These are phyloP conservation scores for Ophonus ardosiacus DNA, from an alignment of 2,888 invertebrate species.

Conservation along the genomic window DNA sequence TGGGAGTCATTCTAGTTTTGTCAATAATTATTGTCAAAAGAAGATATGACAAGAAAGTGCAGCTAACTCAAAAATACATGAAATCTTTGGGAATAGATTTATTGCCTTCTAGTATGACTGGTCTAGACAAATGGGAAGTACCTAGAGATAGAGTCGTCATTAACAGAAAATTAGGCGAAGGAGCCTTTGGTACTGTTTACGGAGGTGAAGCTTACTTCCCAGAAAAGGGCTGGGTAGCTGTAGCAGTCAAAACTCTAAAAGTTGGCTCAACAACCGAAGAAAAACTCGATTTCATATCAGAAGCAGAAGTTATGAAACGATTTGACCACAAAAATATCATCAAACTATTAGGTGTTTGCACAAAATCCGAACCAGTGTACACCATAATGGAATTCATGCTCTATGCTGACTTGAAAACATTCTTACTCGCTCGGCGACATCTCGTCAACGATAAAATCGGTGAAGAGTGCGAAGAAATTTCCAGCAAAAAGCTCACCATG, in stretches of 20 bases:
- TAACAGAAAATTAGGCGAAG: constrained; percentile 91
- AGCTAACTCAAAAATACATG: constrained; percentile 83
- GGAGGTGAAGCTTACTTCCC: constrained; percentile 90
- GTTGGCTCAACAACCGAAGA: constrained; percentile 89
- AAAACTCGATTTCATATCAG: constrained; percentile 93
- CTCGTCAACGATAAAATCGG: constrained; percentile 81
- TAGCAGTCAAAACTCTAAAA: constrained; percentile 94
- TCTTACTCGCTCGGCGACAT: constrained; percentile 89
- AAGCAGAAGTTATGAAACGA: constrained; percentile 96
- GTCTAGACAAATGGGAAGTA: constrained; percentile 92
- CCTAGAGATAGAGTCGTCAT: constrained; percentile 90
- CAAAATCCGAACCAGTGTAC: constrained; percentile 91
- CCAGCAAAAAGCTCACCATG: constrained; percentile 86
- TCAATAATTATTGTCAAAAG: constrained; percentile 82
- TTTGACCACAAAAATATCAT: constrained; percentile 95
- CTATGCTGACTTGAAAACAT: constrained; percentile 94
- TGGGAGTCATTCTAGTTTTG: constrained; percentile 79
- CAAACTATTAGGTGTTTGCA: constrained; percentile 90
- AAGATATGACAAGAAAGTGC: constrained; percentile 83
- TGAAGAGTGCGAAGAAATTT: constrained; percentile 85
- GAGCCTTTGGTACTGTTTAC: constrained; percentile 95
- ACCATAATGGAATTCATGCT: constrained; percentile 97
- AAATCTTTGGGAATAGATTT: constrained; percentile 83
- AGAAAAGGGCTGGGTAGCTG: constrained; percentile 87
- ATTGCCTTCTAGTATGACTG: constrained; percentile 75